phyloP scores from a whole-genome alignment of 2,113 vertebrate genomes.

The Scomber scombrus region DNA sequence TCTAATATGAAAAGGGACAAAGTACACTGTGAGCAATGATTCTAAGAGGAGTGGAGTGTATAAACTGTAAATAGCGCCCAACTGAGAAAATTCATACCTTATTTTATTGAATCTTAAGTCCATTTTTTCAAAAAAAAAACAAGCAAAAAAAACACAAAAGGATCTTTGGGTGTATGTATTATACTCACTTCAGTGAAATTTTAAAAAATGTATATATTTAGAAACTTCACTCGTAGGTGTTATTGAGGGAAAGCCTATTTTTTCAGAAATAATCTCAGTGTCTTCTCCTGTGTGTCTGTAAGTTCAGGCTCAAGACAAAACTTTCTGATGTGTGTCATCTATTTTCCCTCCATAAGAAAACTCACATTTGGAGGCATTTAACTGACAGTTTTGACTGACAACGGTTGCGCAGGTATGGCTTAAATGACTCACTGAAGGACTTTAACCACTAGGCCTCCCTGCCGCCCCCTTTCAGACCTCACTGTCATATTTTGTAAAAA shows the following conservation, averaged over 20 bases:
- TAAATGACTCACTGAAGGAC: no score
- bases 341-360: slow-evolving; percentile 18
- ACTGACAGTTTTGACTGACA: slow-evolving; percentile 21
- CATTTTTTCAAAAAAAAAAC: slow-evolving; percentile 39
- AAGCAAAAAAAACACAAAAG: slow-evolving; percentile 23
- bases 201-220: slow-evolving; percentile 72
- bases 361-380: neutral
- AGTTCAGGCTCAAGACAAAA: slow-evolving; percentile 64
- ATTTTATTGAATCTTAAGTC: slow-evolving; percentile 55
- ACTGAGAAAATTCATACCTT: slow-evolving; percentile 24
- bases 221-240: slow-evolving; percentile 47
- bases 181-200: slow-evolving; percentile 35
- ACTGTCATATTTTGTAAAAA: slow-evolving; percentile 44
- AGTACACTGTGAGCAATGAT: slow-evolving; percentile 73
- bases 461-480: slow-evolving; percentile 43
- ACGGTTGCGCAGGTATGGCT: slow-evolving; percentile 1
- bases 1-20: slow-evolving; percentile 57
- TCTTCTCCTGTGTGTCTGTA: slow-evolving; percentile 56
- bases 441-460: slow-evolving; percentile 37
- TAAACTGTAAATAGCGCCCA: slow-evolving; percentile 54
- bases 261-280: slow-evolving; percentile 46
- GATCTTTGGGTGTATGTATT: slow-evolving; percentile 45
- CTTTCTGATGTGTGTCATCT: neutral
- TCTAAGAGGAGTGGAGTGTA: slow-evolving; percentile 43
- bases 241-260: slow-evolving; percentile 62